Conservation (phyloP, 2,797 vertebrate genomes). For the Propithecus deckenii region DNA sequence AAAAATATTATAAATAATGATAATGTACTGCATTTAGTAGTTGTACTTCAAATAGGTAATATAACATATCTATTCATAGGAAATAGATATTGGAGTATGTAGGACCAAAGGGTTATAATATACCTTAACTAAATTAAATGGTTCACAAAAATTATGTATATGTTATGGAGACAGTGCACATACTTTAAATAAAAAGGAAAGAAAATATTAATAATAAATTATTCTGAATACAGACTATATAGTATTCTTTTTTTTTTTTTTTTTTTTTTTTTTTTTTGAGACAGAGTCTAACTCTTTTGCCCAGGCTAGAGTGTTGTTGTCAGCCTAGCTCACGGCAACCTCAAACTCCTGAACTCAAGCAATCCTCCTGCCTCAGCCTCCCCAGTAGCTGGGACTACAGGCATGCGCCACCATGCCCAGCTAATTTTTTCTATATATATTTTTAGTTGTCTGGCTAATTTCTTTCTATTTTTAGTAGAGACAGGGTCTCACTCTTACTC, state of each 20-base stretch:
- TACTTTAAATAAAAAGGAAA: not conserved
- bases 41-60: not conserved
- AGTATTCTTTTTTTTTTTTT: not conserved
- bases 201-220: not conserved
- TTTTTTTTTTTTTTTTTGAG: too few relatives aligned
- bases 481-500: too few relatives aligned
- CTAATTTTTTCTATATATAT: too few relatives aligned
- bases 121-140: not conserved
- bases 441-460: too few relatives aligned
- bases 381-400: too few relatives aligned
- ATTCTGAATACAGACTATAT: not conserved
- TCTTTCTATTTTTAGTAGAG: too few relatives aligned
- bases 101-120: not conserved
- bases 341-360: too few relatives aligned
- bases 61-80: not conserved
- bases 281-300: too few relatives aligned
- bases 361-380: too few relatives aligned
- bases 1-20: not conserved
- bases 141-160: not conserved
- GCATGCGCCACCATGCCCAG: too few relatives aligned
- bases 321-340: too few relatives aligned
- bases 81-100: not conserved
- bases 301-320: too few relatives aligned
- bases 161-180: not conserved
- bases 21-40: not conserved